Evolutionary conservation across 2,113 vertebrate species (phyloP), one percentile per base, ranked within the genome.

Genomic region (Xenus cinereus): DNA sequence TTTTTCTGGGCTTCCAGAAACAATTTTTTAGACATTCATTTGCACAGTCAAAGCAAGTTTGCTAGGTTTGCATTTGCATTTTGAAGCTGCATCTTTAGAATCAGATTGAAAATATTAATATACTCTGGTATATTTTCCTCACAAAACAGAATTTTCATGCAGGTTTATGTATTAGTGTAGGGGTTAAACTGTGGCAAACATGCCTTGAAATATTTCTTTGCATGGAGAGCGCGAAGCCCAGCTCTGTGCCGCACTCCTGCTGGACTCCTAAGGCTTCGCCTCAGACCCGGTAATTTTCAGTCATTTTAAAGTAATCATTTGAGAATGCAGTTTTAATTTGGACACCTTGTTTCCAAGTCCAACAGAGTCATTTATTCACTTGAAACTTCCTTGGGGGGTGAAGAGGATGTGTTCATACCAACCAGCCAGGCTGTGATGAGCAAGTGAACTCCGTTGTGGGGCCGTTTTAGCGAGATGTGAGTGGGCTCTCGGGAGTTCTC

Each of bases 1-100:
- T 93, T 91, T 53, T 74, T 17, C 39, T 74, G 46, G 54, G n/a
- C 50, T 89, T 95, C 75, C 76, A 96, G 72, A 90, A 92, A 74
- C 26, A 24, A 4, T 19, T 72, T 74, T 59, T n/a, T 0, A 2
- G 4, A 20, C 13, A 30, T 19, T 13, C 53, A 50, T 57, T 89
- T 90, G 39, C 26, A 35, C 33, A 37, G 59, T 56, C 9, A 16
- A 67, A 84, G 41, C 0, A 10, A 87, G 51, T 64, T 85, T 87
- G 28, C 5, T 23, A 6, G 23, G 0, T 0, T 35, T 60, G 53
- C 2, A 3, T 39, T 87, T 86, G 45, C 8, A 1, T 81, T 48
- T 23, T 48, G 59, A n/a, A 69, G 64, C 26, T 67, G 10, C 68
- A 45, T 86, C 64, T 88, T 92, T 22, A 76, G 82, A 73, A 82